Percentiles rank a stretch among this genome's conserved stretches.
These are phyloP conservation scores for Rhynchopsitta pachyrhyncha DNA, from an alignment of 2,113 vertebrate genomes.

Conservation along the genomic window DNA sequence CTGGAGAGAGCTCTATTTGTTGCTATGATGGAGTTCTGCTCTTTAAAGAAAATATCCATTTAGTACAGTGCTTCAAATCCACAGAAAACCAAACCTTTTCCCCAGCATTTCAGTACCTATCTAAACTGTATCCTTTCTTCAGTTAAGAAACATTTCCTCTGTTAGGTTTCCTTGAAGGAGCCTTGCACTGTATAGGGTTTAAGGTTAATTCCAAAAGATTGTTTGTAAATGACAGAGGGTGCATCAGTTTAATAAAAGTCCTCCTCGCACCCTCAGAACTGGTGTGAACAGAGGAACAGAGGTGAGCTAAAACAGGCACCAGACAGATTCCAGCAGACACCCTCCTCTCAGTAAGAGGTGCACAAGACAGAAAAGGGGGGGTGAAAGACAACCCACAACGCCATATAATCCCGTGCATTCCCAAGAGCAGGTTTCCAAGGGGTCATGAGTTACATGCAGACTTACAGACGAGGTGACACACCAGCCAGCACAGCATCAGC, in stretches of 20 bases:
- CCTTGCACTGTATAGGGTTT: not conserved
- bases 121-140: not conserved
- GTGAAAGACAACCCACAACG: not conserved
- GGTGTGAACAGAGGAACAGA: not conserved
- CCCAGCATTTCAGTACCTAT: not conserved
- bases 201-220: not conserved
- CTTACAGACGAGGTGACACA: fast-evolving
- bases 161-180: not conserved
- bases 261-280: not conserved
- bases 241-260: not conserved
- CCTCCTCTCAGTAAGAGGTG: fast-evolving
- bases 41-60: not conserved
- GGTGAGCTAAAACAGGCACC: not conserved
- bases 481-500: not conserved
- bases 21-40: not conserved
- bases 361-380: not conserved
- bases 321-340: not conserved
- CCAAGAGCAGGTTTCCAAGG: not conserved
- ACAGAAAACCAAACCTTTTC: not conserved
- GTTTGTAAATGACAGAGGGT: not conserved
- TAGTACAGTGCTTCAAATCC: not conserved
- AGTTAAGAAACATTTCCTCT: not conserved
- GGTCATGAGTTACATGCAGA: not conserved
- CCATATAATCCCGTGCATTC: not conserved
- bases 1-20: not conserved